Percentiles rank a stretch among this genome's conserved stretches.
phyloP scores from a whole-genome alignment of 2,113 vertebrate genomes.

The Percopsis transmontana region DNA sequence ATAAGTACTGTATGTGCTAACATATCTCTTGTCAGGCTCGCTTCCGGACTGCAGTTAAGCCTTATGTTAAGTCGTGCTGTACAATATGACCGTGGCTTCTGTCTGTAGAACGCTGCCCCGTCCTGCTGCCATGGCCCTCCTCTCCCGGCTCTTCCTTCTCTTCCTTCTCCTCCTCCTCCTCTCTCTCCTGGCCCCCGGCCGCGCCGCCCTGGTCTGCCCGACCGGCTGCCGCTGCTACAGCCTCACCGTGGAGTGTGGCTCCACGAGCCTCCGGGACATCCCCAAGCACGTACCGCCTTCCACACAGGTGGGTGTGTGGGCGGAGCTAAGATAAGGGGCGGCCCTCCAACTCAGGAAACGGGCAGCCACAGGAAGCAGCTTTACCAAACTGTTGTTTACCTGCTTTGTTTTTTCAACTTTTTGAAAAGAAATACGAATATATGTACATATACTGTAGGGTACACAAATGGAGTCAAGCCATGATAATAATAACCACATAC shows the following conservation, averaged over 20 bases:
- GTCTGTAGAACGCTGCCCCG: neutral
- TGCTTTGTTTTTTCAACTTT: no score
- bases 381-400: neutral
- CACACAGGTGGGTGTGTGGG: slow-evolving; percentile 75
- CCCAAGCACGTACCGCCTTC: slow-evolving; percentile 78
- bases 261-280: slow-evolving; percentile 76
- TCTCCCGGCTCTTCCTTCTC: slow-evolving; percentile 16
- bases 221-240: slow-evolving; percentile 87
- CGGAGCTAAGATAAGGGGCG: no score
- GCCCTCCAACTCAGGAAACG: neutral
- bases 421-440: no score
- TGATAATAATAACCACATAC: neutral
- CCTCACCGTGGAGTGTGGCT: slow-evolving; percentile 89
- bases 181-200: slow-evolving; percentile 34
- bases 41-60: neutral
- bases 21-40: neutral
- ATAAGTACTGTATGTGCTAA: neutral
- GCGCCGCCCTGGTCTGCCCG: slow-evolving; percentile 70
- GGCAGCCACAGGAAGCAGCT: neutral
- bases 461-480: neutral
- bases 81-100: neutral
- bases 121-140: neutral
- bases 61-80: neutral
- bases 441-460: neutral
- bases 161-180: slow-evolving; percentile 38